Evolutionary conservation across 2,888 invertebrate genomes (phyloP).

Genomic region (Apotomis capreana): DNA sequence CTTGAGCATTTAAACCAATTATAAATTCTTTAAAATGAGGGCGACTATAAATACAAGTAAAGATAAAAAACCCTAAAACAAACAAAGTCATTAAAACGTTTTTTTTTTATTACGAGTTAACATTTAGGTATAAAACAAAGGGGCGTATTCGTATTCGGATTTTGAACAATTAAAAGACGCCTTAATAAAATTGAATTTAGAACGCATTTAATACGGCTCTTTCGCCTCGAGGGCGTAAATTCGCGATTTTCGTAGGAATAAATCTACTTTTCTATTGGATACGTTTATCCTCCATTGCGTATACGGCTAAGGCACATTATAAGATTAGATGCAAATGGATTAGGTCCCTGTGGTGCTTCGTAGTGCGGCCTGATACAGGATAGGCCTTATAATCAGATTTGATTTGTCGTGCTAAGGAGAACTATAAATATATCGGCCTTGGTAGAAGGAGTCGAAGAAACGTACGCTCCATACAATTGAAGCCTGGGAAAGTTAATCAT

Average conservation of each 20-base stretch:
- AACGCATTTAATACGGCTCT: neutral
- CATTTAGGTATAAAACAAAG: neutral
- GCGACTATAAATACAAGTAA: neutral
- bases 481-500: no score
- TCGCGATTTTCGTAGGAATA: neutral
- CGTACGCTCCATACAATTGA: neutral
- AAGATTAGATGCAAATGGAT: constrained; percentile 82
- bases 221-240: neutral
- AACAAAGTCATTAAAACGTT: neutral
- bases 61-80: neutral
- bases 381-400: constrained; percentile 70
- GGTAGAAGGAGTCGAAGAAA: constrained; percentile 6
- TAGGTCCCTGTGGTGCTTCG: constrained; percentile 79
- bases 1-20: no score
- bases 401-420: constrained; percentile 37
- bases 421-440: constrained; percentile 19
- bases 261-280: constrained; percentile 2
- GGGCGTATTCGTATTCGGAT: neutral
- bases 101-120: neutral
- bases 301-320: constrained; percentile 75
- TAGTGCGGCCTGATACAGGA: constrained; percentile 49
- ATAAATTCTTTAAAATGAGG: no score
- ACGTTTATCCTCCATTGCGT: constrained; percentile 23
- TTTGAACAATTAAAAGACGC: no score
- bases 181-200: neutral